Base-by-base conservation (phyloP, 2,797 vertebrate genomes). In the Catamblyrhynchus diadema region DNA sequence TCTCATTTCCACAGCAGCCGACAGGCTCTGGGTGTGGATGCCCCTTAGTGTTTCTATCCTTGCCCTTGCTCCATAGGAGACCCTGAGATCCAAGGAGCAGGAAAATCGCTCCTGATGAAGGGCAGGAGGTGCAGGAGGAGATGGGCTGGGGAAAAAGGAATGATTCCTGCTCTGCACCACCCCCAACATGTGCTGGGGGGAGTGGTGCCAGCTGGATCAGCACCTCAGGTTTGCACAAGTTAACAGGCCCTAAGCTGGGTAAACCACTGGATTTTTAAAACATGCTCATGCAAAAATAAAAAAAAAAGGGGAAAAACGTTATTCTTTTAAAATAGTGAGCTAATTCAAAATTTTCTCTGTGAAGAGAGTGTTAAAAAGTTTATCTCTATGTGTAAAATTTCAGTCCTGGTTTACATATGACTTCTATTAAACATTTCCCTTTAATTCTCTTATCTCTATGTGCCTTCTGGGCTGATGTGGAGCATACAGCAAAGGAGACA, bases 391-490 rank as follows among this genome's bases (percentile, higher is more conserved):
- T 92, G 59, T 81, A 72, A 94, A 89, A 90, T 92, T 78, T 96
- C 88, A 94, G 69, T 91, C 88, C 88, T 93, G 66, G 70, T 96
- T 96, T 96, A 95, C 90, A 94, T 45, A 30, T 71, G 74, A 90
- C 87, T 97, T 94, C 88, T 96, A 56, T 79, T 96, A 92, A 94
- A 84, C 56, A 73, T 89, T 90, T 83, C 65, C 67, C 66, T 84
- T 94, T 97, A 97, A 97, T 96, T 87, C 95, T 94, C 94, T 98
- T 98, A 97, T 98, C 97, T 97, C 84, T 13, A 0, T 80, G 59
- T 62, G 93, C 97, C 97, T 98, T 98, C 97, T 98, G 97, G 96
- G 84, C 92, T 97, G 78, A 93, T 87, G 90, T 86, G 73, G 78
- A 81, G 91, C 81, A 23, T 37, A 69, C 45, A 67, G 90, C 94